Evolutionary conservation across 2,113 vertebrate genomes (phyloP), one percentile per base, ranked within the genome.

Genomic region (Psittacula cyanocephala): DNA sequence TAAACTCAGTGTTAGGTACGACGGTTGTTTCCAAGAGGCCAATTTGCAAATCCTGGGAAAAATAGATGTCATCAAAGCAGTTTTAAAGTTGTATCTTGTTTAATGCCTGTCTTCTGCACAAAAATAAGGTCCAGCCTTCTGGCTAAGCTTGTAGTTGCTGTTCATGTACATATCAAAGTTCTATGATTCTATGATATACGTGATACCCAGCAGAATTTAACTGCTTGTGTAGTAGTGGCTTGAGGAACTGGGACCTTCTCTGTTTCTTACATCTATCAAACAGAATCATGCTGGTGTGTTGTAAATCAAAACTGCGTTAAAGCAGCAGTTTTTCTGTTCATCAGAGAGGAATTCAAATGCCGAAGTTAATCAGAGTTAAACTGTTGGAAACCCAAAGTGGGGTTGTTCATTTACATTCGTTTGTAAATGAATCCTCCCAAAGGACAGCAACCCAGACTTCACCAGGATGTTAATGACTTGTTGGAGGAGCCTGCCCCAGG

Each of bases 1-100:
- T 29, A 43, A 83, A 65, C 7, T 35, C 11, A 57, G 0, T 53
- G 3, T 27, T 81, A 39, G 6, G 1, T 43, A 18, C 8, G 23
- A 9, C 18, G 35, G 49, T 29, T 57, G 41, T 47, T 93, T 74
- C 44, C 37, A 28, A 77, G 39, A 80, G 35, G 27, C 24, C 9
- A 7, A 0, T 47, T 82, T 3, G 7, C 18, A 76, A 81, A 68
- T n/a, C 43, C 5, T 69, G 46, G 17, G n/a, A 60, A 35, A 79
- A 9, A 4, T 2, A 44, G 9, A 41, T 88, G 68, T 80, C 4
- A 23, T 86, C 31, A 20, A 60, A 85, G 41, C 28, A 31, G n/a
- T 49, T 89, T 23, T 44, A 13, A 41, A 82, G 44, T 59, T 50
- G 3, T 33, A 7, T 59, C 35, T 35, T 43, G 33, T 69, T 86